Conservation (phyloP, 2,888 invertebrate genomes). For the Anticlea derivata region DNA sequence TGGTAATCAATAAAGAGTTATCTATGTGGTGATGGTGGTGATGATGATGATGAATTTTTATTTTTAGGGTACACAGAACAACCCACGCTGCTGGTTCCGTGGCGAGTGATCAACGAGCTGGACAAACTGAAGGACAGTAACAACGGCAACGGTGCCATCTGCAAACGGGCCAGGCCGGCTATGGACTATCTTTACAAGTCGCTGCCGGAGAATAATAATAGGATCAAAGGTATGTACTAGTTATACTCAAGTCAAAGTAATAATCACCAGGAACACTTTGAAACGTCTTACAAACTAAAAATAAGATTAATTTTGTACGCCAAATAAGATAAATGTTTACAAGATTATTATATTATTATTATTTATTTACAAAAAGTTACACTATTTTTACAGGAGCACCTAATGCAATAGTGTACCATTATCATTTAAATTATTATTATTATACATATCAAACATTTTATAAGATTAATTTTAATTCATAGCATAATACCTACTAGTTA, state of each 20-base stretch:
- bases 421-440: too few relatives aligned
- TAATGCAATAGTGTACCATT: too few relatives aligned
- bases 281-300: neutral
- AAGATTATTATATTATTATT: neutral
- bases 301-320: neutral
- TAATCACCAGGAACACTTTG: neutral
- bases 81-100: slow-evolving; percentile 80
- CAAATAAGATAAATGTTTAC: too few relatives aligned
- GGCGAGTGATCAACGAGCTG: slow-evolving; percentile 85
- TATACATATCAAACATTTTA: too few relatives aligned
- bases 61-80: slow-evolving; percentile 65
- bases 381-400: too few relatives aligned
- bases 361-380: too few relatives aligned
- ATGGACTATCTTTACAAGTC: slow-evolving; percentile 82
- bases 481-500: too few relatives aligned
- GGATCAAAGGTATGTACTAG: slow-evolving; percentile 69
- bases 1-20: too few relatives aligned
- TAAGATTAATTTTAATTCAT: too few relatives aligned
- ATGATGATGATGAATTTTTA: too few relatives aligned
- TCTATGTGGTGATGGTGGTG: too few relatives aligned
- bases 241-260: too few relatives aligned
- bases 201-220: slow-evolving; percentile 70
- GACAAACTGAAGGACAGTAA: slow-evolving; percentile 82
- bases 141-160: slow-evolving; percentile 67
- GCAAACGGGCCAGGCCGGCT: slow-evolving; percentile 71